These are phyloP conservation scores for Invenusta paracnida DNA, from an alignment of 2,888 invertebrate genomes.

Conservation along the genomic window DNA sequence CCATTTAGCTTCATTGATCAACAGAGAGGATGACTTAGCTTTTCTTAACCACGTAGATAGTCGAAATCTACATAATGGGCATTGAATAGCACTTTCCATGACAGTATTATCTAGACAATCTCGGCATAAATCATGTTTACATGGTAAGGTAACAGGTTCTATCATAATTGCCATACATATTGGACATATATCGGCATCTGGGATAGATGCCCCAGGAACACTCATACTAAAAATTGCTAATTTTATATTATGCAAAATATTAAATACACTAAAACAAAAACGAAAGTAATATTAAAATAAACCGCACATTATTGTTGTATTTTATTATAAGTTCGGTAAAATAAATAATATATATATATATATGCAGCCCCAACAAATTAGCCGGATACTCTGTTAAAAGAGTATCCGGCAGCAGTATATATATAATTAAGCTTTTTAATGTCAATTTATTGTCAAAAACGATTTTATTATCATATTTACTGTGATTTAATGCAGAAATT, in stretches of 20 bases:
- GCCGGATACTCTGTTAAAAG: too few relatives aligned
- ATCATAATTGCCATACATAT: constrained; percentile 5
- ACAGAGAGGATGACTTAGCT: neutral
- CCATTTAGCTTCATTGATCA: constrained; percentile 16
- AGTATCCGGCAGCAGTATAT: too few relatives aligned
- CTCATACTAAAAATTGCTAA: too few relatives aligned
- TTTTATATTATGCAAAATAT: too few relatives aligned
- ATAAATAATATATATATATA: neutral
- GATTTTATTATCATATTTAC: too few relatives aligned
- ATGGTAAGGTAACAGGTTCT: constrained; percentile 19
- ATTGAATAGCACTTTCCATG: neutral
- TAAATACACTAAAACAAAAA: neutral
- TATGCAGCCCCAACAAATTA: too few relatives aligned
- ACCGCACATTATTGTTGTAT: neutral
- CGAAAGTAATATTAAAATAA: neutral
- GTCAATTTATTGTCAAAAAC: too few relatives aligned
- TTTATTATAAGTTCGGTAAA: neutral
- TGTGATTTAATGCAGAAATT: too few relatives aligned
- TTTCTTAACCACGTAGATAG: neutral
- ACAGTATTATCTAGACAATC: neutral
- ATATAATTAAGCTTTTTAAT: too few relatives aligned
- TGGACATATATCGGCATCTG: neutral
- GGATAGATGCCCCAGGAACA: too few relatives aligned
- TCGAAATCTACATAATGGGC: constrained; percentile 8
- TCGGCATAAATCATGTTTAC: neutral